These are phyloP conservation scores for Zosterops lateralis DNA, from an alignment of 2,113 vertebrate genomes.

Conservation along the genomic window DNA sequence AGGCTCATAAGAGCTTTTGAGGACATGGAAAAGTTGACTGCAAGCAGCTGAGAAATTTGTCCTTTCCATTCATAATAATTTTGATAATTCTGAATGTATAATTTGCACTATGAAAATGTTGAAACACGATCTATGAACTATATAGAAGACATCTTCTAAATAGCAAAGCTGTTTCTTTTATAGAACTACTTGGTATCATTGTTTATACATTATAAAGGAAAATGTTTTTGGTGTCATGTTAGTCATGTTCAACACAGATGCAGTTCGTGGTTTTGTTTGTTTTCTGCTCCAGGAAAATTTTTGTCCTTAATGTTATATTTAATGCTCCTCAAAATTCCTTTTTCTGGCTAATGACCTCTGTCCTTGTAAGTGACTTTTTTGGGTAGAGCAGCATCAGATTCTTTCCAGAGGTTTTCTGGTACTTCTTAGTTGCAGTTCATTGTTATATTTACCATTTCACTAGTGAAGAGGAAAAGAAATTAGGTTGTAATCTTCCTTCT, in stretches of 20 bases:
- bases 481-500: not conserved
- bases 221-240: not conserved
- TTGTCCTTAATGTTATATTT: not conserved
- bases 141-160: not conserved
- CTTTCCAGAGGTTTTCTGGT: not conserved
- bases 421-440: not conserved
- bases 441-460: not conserved
- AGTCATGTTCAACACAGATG: not conserved
- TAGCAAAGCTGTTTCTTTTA: not conserved
- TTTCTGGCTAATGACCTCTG: not conserved
- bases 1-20: not conserved
- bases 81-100: not conserved
- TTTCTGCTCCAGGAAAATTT: not conserved
- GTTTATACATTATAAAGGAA: not conserved
- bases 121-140: not conserved
- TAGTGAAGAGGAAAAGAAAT: not conserved
- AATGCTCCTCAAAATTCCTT: not conserved
- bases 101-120: not conserved
- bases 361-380: not conserved
- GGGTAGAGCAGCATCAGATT: not conserved
- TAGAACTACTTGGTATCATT: not conserved
- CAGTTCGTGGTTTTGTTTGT: not conserved
- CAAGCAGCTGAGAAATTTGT: not conserved
- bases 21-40: not conserved
- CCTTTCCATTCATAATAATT: not conserved